Base-by-base conservation (phyloP, 64 coral and sea anemone genomes). In the Trachythela sp. region DNA sequence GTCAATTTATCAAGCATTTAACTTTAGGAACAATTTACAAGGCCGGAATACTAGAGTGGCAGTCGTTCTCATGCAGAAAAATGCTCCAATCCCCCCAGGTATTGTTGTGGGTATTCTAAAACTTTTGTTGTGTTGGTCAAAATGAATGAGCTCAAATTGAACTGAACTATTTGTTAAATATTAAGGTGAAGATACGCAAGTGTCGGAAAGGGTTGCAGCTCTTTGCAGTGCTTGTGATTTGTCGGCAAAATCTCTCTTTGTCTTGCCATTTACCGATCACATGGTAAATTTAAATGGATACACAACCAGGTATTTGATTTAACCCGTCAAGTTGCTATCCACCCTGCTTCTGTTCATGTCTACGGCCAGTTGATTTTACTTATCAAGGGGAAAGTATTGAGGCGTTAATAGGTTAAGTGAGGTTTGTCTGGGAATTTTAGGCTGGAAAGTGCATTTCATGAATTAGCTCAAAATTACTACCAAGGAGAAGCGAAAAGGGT, bases 191-290 rank as follows among this genome's bases (percentile, higher is more conserved):
- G 96, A 99, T 70, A 84, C 94, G 60, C 96, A 99, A 48, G 96
- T 94, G 13, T 89, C 94, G 35, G 96, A 99, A 42, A 94, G 96
- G 38, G 96, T 94, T 38, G 93, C 93, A 8, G 92, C 96, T 75
- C 85, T 99, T 18, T 99, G 96, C 48, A 95, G 93, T 90, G 96
- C 96, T 29, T 99, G 93, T 95, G 96, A 99, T 85, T 86, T 99
- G n/a, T 99, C 96, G 51, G 96, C 93, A 64, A 99, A 99, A 48
- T 99, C 96, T 43, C 42, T 99, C 83, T 99, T 99, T 92, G 96
- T 99, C 15, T 86, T 99, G 32, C 96, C 93, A 49, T 90, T 93
- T 48, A 94, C 96, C 33, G 96, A 99, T 45, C 96, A 99, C 22
- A 64, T 64, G 56, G 56, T 27, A 1, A 64, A 64, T 77, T 90